Evolutionary conservation across 2,888 invertebrate species (phyloP), one percentile per base, ranked within the genome.

Genomic region (Rotaria macrura): DNA sequence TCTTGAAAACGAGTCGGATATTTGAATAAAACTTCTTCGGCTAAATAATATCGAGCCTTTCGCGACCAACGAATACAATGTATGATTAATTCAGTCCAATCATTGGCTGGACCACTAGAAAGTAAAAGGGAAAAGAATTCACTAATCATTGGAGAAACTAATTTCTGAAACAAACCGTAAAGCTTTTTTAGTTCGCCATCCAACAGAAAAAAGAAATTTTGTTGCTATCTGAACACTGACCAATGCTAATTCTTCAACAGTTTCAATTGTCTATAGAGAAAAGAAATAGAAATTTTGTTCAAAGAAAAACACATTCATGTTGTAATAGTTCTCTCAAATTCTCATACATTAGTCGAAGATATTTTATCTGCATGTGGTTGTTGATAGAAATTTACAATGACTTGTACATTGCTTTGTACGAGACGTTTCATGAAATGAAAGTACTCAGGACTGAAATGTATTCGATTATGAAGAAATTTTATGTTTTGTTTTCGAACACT

Each of bases 401-500:
- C 65, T 79, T 79, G 79, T 12, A 79, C n/a, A 79, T 79, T 79
- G 43, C 79, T 79, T 57, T 86, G 85, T 6, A 57, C 54, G 23
- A 97, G 92, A 91, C 95, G 95, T 90, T 95, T 94, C 91, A 97
- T 95, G 90, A 97, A 97, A 91, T 95, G 94, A 92, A 97, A 97
- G 92, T 96, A 97, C 91, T 97, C 97, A 49, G 94, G 92, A 88
- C 95, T 95, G 92, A 96, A 98, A 91, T 97, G 96, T 91, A 95
- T 96, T 89, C 95, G 94, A 90, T 95, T 96, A 92, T 97, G 97
- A 91, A 96, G 94, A 91, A 97, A 97, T 89, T 95, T 94, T 89
- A 97, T 95, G 91, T 98, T 98, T 91, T 97, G 95, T 89, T 94
- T 94, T 88, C 96, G 93, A 83, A 98, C 96, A 91, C 95, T 96